Conservation (phyloP, 2,113 vertebrate genomes). For the Dermatemys mawii region DNA sequence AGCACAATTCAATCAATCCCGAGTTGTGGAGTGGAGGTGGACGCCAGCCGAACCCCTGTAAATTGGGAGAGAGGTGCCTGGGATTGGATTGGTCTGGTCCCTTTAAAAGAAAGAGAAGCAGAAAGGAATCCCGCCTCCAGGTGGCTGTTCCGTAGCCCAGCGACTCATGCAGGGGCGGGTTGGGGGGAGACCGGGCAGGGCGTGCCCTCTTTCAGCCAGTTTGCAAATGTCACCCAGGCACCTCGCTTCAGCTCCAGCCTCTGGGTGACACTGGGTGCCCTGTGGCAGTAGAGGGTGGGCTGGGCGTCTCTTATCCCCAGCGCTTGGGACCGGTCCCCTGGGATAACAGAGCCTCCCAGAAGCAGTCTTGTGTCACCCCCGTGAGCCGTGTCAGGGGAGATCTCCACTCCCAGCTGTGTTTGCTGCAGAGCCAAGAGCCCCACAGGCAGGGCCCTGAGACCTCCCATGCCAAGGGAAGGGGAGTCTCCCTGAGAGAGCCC, state of each 20-base stretch:
- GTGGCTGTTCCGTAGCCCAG: accelerated
- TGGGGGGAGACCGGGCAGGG: background rate
- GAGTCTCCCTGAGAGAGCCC: background rate
- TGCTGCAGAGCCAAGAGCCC: background rate
- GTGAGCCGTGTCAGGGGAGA: background rate
- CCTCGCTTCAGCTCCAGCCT: background rate
- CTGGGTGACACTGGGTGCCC: too few species aligned
- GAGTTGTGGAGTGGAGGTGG: background rate
- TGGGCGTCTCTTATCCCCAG: background rate
- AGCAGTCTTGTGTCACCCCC: background rate
- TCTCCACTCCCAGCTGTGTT: background rate
- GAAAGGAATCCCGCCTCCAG: background rate
- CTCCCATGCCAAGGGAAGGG: background rate
- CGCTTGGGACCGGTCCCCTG: background rate
- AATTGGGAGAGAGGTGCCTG: background rate
- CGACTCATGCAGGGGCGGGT: background rate
- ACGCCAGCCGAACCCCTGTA: background rate
- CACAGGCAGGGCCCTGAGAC: background rate
- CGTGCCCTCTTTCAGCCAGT: background rate
- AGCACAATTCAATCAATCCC: background rate
- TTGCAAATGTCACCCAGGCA: background rate
- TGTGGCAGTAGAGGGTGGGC: background rate
- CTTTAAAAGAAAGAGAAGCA: background rate
- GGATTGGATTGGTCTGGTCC: constrained; percentile 30
- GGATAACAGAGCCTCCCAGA: background rate